Conservation (phyloP, 2,113 vertebrate species). For the Phalacrocorax aristotelis region DNA sequence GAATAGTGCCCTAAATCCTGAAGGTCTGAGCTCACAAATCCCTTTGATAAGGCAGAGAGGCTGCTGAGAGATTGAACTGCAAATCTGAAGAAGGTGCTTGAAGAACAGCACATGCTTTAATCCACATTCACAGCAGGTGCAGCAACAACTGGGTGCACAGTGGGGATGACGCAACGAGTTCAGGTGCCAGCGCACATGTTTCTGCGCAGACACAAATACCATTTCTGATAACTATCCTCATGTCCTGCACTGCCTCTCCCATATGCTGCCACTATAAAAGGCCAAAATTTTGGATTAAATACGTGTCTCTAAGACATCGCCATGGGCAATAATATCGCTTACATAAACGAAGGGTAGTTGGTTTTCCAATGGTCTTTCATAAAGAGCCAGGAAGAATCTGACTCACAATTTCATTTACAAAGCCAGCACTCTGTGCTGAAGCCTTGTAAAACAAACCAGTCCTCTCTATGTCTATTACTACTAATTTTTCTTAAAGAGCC, state of each 20-base stretch:
- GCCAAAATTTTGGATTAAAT: background rate
- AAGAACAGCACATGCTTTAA: rapidly evolving
- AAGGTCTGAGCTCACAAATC: background rate
- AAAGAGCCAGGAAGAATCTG: background rate
- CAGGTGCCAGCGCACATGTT: background rate
- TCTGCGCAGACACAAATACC: background rate
- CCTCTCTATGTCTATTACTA: background rate
- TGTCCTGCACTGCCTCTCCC: background rate
- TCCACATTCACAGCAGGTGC: background rate
- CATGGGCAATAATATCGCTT: background rate
- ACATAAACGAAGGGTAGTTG: background rate
- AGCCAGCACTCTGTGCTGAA: background rate
- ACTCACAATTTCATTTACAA: background rate
- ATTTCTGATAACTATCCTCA: background rate
- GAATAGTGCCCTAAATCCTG: background rate
- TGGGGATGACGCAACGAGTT: background rate
- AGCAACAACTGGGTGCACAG: background rate
- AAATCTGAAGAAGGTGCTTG: background rate
- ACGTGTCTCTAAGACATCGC: background rate
- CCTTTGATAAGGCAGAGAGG: background rate
- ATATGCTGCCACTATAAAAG: background rate
- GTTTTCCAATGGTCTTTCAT: background rate
- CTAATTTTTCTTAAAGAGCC: background rate
- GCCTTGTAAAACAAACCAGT: background rate
- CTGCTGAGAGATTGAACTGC: background rate